Evolutionary conservation across 2,113 vertebrate species (phyloP), one percentile per base, ranked within the genome.

Genomic region (Peromyscus polionotus): DNA sequence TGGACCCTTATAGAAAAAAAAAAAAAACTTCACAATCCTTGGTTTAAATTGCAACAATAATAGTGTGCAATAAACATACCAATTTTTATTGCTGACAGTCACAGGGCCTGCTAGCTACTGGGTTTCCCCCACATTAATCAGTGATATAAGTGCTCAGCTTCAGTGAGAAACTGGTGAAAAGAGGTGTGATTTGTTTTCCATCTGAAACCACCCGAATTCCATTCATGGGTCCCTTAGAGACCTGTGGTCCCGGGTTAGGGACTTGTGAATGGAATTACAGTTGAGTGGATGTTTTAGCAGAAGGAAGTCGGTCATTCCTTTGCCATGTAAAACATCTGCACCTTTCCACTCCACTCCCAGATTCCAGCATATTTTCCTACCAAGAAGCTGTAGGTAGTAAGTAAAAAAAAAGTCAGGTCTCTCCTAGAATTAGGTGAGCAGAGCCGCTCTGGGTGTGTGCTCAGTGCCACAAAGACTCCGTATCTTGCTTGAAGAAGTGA

Each of bases 111-210:
- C 39, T 36, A 75, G 76, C 75, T 76, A 51, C 75, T 94, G 2
- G 73, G 61, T 89, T 22, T 85, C 83, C 63, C 73, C 61, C 73
- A 77, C n/a, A 28, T 86, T 93, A 39, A 33, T 94, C 80, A 83
- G 16, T 79, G 65, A 61, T 72, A 0, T 28, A 84, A 93, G 48
- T 94, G 20, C 61, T 90, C 76, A 92, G 93, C 81, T 96, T 95
- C 83, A 95, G 4, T 54, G 91, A 54, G 36, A 93, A 57, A 54
- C 90, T 94, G 95, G 39, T 75, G 45, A 86, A 97, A 97, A 33
- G 84, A 72, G 28, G 59, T 72, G 33, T 72, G 59, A 65, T 81
- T 96, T 93, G 80, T 92, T 92, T 80, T 42, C 80, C 65, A 39
- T 39, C 61, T 54, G 87, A 79, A 68, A 65, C 31, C 36, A 90